Conservation (phyloP, 2,797 vertebrate species). For the Taeniopygia guttata region DNA sequence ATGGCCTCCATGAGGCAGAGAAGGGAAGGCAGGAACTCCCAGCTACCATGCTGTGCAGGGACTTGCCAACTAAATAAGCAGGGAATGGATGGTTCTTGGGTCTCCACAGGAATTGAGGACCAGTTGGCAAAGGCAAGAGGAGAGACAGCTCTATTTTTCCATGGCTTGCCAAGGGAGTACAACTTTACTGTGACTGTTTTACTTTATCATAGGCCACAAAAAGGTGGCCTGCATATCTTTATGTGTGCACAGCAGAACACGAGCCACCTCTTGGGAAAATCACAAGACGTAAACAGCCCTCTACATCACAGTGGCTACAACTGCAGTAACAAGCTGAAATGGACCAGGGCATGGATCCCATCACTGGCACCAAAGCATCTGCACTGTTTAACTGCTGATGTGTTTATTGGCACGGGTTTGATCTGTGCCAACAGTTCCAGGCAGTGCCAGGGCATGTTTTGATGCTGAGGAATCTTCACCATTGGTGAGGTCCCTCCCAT, state of each 20-base stretch:
- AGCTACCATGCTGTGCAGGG: background rate
- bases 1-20: background rate
- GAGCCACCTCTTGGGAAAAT: background rate
- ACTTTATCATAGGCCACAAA: background rate
- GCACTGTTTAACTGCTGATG: background rate
- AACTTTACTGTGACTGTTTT: background rate
- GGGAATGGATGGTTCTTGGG: background rate
- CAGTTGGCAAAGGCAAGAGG: background rate
- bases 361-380: background rate
- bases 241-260: background rate
- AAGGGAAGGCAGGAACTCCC: background rate
- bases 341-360: background rate
- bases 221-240: background rate
- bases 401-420: background rate
- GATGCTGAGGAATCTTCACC: background rate
- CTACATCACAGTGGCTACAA: accelerated
- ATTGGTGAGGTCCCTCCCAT: background rate
- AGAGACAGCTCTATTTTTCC: background rate
- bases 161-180: background rate
- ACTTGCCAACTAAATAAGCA: background rate
- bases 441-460: background rate
- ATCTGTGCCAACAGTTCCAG: background rate
- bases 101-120: background rate
- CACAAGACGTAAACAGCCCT: background rate
- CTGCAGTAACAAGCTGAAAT: background rate